Evolutionary conservation across 2,888 invertebrate genomes (phyloP).

Genomic region (Volucella bombylans): DNA sequence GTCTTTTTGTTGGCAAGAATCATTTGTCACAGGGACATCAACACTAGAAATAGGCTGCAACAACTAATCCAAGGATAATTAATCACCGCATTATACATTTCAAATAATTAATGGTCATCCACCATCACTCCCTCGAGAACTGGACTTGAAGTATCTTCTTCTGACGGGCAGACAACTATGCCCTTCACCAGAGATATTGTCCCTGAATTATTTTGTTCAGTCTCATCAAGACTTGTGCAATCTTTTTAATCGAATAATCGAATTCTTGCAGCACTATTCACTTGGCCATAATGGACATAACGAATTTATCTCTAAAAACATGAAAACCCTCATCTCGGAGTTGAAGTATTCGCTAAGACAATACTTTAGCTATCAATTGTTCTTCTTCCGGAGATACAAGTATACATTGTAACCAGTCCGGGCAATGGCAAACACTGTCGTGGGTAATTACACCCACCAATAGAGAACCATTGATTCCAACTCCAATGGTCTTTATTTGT

Average conservation of each 20-base stretch:
- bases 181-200: slow-evolving; percentile 15
- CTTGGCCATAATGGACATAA: slow-evolving; percentile 13
- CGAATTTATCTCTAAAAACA: slow-evolving; percentile 1
- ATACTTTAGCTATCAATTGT: slow-evolving; percentile 53
- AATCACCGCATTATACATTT: slow-evolving; percentile 56
- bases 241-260: slow-evolving; percentile 18
- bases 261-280: slow-evolving; percentile 46
- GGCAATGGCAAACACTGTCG: slow-evolving; percentile 39
- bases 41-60: slow-evolving; percentile 16
- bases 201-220: slow-evolving; percentile 41
- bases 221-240: slow-evolving; percentile 38
- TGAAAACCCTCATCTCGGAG: slow-evolving; percentile 19
- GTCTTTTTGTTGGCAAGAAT: slow-evolving; percentile 15
- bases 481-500: slow-evolving; percentile 16
- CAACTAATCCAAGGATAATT: slow-evolving; percentile 40
- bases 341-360: slow-evolving; percentile 3
- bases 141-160: slow-evolving; percentile 4
- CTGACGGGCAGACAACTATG: neutral
- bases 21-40: slow-evolving; percentile 60
- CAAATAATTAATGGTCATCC: slow-evolving; percentile 41
- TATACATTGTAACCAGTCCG: neutral
- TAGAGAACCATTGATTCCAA: slow-evolving; percentile 56
- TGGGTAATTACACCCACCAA: no score
- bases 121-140: neutral
- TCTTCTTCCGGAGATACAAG: slow-evolving; percentile 66